These are phyloP conservation scores for Erebia aethiops DNA, from an alignment of 2,888 invertebrate genomes.

Conservation along the genomic window DNA sequence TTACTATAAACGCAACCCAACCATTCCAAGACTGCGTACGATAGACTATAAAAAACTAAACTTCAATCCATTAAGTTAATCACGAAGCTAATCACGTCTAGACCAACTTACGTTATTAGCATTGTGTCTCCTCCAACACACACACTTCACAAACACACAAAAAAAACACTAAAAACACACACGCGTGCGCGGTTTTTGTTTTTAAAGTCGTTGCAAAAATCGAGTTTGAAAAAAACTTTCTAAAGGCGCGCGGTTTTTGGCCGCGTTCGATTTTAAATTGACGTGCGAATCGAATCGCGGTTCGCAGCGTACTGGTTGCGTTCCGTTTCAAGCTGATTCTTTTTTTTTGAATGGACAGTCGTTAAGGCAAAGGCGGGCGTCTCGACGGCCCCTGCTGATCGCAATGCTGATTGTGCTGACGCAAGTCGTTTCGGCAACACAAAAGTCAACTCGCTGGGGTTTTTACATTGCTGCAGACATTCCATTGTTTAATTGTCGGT, in stretches of 20 bases:
- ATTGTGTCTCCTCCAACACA: slow-evolving; percentile 66
- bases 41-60: slow-evolving; percentile 9
- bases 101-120: slow-evolving; percentile 77
- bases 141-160: slow-evolving; percentile 64
- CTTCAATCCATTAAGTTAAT: slow-evolving; percentile 15
- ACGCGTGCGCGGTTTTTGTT: slow-evolving; percentile 45
- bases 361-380: slow-evolving; percentile 38
- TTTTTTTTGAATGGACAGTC: slow-evolving; percentile 47
- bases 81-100: slow-evolving; percentile 27
- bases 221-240: slow-evolving; percentile 60
- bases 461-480: slow-evolving; percentile 50
- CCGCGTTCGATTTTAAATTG: slow-evolving; percentile 45
- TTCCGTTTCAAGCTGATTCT: slow-evolving; percentile 54
- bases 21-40: neutral
- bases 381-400: slow-evolving; percentile 59
- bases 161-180: slow-evolving; percentile 59
- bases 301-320: slow-evolving; percentile 60
- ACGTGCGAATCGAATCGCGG: slow-evolving; percentile 62
- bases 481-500: slow-evolving; percentile 29
- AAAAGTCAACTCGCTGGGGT: slow-evolving; percentile 50
- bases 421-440: slow-evolving; percentile 76
- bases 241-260: slow-evolving; percentile 57
- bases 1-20: neutral
- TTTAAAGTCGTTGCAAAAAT: slow-evolving; percentile 43
- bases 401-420: slow-evolving; percentile 60